phyloP scores from a whole-genome alignment of 2,888 invertebrate genomes.

The Lycia hirtaria region DNA sequence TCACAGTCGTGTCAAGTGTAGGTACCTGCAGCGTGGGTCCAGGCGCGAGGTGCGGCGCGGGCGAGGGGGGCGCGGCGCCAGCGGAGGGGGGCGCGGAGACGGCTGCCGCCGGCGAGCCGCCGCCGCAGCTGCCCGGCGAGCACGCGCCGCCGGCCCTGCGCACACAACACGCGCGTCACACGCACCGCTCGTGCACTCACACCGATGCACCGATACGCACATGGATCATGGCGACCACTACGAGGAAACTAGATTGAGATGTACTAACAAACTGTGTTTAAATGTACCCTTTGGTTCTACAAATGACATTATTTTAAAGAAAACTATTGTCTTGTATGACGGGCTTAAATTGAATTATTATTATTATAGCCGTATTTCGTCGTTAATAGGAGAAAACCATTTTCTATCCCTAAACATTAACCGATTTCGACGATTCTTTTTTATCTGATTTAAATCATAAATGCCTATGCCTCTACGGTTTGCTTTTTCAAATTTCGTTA shows the following conservation, averaged over 20 bases:
- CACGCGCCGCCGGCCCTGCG: conserved; percentile 52
- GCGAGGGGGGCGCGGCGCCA: conserved; percentile 72
- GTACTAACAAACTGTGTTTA: too few relatives aligned
- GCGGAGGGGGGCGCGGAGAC: conserved; percentile 74
- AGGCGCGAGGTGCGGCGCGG: conserved; percentile 49
- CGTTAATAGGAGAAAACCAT: too few relatives aligned
- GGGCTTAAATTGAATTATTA: too few relatives aligned
- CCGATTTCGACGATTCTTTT: too few relatives aligned
- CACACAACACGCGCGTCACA: neutral
- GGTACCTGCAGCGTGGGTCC: conserved; percentile 60
- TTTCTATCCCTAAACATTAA: too few relatives aligned
- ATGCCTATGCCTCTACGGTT: too few relatives aligned
- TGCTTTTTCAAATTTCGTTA: too few relatives aligned
- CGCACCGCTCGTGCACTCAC: neutral
- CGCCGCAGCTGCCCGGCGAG: conserved; percentile 80
- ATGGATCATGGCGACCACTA: neutral
- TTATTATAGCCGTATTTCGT: too few relatives aligned
- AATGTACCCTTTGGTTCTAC: too few relatives aligned
- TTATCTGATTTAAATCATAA: too few relatives aligned
- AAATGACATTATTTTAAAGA: too few relatives aligned
- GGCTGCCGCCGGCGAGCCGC: conserved; percentile 75
- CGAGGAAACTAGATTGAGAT: neutral
- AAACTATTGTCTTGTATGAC: too few relatives aligned
- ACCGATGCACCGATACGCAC: neutral
- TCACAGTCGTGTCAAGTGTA: neutral